phyloP scores from a whole-genome alignment of 1,140 invertebrate species.

The Bombus picipes region DNA sequence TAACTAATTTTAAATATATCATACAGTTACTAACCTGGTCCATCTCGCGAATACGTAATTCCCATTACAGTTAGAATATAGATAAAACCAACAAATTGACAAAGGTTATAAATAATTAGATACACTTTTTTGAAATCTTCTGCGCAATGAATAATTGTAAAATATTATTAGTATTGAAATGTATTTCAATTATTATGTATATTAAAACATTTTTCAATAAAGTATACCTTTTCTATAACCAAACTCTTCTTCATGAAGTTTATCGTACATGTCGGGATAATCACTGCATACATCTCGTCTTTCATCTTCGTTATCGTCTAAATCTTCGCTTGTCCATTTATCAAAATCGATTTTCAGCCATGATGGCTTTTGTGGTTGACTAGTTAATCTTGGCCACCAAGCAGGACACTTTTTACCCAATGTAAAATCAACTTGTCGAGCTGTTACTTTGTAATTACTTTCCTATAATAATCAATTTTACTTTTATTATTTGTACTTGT shows the following conservation, averaged over 20 bases:
- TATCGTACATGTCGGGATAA: slow-evolving; percentile 90
- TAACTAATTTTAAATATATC: background rate
- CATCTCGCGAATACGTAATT: slow-evolving; percentile 89
- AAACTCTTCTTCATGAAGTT: slow-evolving; percentile 90
- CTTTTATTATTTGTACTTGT: background rate
- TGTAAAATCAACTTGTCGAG: slow-evolving; percentile 90
- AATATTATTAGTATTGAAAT: slow-evolving; percentile 7
- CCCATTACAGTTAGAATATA: slow-evolving; percentile 90
- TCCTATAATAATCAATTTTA: slow-evolving; percentile 76
- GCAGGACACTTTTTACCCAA: slow-evolving; percentile 87
- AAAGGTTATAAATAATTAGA: slow-evolving; percentile 94
- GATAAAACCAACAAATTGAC: slow-evolving; percentile 93
- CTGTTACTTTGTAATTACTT: slow-evolving; percentile 85
- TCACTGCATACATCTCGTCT: slow-evolving; percentile 87
- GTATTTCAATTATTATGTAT: background rate
- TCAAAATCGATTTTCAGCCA: slow-evolving; percentile 90
- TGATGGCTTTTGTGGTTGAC: slow-evolving; percentile 90
- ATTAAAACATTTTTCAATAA: slow-evolving; percentile 18
- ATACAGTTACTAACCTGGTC: slow-evolving; percentile 82
- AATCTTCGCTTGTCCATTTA: slow-evolving; percentile 83
- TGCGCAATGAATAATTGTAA: slow-evolving; percentile 79
- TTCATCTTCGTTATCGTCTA: slow-evolving; percentile 86
- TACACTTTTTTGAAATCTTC: slow-evolving; percentile 93
- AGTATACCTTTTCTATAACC: slow-evolving; percentile 89
- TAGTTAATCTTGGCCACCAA: slow-evolving; percentile 93